Conservation (phyloP, 2,888 invertebrate species). For the Helobdella robusta region DNA sequence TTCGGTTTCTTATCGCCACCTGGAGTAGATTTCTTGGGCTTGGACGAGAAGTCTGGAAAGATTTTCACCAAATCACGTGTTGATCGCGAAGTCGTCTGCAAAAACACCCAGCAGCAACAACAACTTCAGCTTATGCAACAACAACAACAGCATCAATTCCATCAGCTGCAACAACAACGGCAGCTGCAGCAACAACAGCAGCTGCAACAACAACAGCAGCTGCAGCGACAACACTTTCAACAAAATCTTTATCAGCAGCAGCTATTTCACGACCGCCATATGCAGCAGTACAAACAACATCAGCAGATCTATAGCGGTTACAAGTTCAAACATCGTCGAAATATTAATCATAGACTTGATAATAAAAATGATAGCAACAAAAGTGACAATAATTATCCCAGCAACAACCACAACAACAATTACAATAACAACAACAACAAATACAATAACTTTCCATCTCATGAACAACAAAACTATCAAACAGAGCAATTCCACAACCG, state of each 20-base stretch:
- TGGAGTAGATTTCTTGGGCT: conserved; percentile 20
- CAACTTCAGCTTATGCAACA: neutral
- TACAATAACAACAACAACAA: neutral
- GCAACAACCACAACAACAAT: too few relatives aligned
- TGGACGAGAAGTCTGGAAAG: conserved; percentile 29
- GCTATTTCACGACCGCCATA: neutral
- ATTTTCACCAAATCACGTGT: conserved; percentile 29
- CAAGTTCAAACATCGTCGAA: too few relatives aligned
- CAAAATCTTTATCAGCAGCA: neutral
- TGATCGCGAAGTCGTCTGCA: conserved; percentile 32
- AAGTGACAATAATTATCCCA: too few relatives aligned
- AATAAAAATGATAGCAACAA: too few relatives aligned
- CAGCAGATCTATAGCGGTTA: too few relatives aligned
- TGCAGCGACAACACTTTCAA: too few relatives aligned
- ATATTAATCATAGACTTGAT: too few relatives aligned
- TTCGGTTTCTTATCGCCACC: conserved; percentile 30
- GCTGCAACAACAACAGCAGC: too few relatives aligned
- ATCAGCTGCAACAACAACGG: too few relatives aligned
- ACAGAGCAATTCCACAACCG: too few relatives aligned
- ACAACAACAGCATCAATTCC: neutral
- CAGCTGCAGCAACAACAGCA: neutral
- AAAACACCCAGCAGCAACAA: conserved; percentile 3
- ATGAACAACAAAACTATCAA: neutral
- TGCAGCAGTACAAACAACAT: too few relatives aligned
- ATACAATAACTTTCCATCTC: neutral